Evolutionary conservation across 2,113 vertebrate species (phyloP), one percentile per base, ranked within the genome.

Genomic region (Cyprinus carpio): DNA sequence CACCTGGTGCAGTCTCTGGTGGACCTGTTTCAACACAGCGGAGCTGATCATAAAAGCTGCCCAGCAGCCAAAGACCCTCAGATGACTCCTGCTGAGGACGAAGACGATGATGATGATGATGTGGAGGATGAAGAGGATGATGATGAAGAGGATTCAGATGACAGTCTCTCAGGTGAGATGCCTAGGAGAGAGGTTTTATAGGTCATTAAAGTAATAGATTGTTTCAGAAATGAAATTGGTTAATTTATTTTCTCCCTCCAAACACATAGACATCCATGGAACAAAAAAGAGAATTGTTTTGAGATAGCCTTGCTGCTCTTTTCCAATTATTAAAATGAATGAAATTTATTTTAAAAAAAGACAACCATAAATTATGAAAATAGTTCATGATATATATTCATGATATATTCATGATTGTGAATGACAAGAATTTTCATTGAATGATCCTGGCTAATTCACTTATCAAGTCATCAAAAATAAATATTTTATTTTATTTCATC

Each of bases 61-160:
- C 96, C 25, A 96, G 97, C 90, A 97, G 96, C 92, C 92, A 99
- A 98, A 92, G 98, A 99, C 92, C n/a, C 92, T 99, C 98, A 20
- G 98, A 99, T 23, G 97, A 98, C 89, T 99, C n/a, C 97, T 1
- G 96, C 95, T 81, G 97, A 98, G 75, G 98, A 99, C 0, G 97
- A 99, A 0, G 96, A 99, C 0, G 98, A 99, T 0, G 98, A 99
- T 0, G 97, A 98, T 11, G 96, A 97, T 16, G 97, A 99, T 12
- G 96, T 97, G 43, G 96, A 96, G 25, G 95, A 97, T 75, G 96
- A 97, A 64, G 96, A 97, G 37, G 97, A 98, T 72, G 96, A 96
- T 87, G 96, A 96, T 84, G 97, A 96, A 56, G 95, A 95, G 69
- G 97, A 99, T 93, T 96, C 97, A 83, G 98, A 99, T 91, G 97